Evolutionary conservation across 2,797 vertebrate species (phyloP).

Genomic region (Zenarchopterus dispar): DNA sequence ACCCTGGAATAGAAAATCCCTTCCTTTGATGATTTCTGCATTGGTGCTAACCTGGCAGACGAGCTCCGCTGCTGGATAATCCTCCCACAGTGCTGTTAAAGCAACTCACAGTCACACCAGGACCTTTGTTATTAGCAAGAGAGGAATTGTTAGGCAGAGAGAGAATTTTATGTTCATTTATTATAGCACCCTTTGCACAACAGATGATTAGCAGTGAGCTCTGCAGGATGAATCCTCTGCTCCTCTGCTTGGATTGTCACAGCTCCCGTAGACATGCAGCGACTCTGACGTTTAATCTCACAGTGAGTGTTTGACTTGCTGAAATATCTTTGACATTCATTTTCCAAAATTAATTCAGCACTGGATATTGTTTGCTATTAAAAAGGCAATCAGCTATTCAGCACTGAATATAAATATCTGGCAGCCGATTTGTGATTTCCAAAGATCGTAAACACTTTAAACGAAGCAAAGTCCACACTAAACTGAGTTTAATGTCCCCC

Average conservation of each 20-base stretch:
- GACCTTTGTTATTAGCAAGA: conserved; percentile 26
- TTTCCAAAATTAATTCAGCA: conserved; percentile 5
- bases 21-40: conserved; percentile 57
- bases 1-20: conserved; percentile 54
- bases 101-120: conserved; percentile 28
- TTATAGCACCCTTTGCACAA: conserved; percentile 4
- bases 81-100: conserved; percentile 34
- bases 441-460: conserved; percentile 9
- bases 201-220: conserved; percentile 16
- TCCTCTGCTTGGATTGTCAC: background rate
- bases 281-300: conserved; percentile 24
- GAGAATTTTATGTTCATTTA: conserved; percentile 31
- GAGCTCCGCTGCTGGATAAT: conserved; percentile 22
- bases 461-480: conserved; percentile 13
- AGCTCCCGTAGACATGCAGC: conserved; percentile 1
- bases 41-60: conserved; percentile 38
- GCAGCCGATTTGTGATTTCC: background rate
- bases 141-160: conserved; percentile 13
- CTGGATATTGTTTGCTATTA: conserved; percentile 1
- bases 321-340: conserved; percentile 3
- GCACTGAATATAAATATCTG: conserved; percentile 2
- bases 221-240: conserved; percentile 12
- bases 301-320: conserved; percentile 1
- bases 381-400: background rate
- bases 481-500: conserved; percentile 1